Conservation (phyloP, 2,113 vertebrate species). For the Archocentrus centrarchus region DNA sequence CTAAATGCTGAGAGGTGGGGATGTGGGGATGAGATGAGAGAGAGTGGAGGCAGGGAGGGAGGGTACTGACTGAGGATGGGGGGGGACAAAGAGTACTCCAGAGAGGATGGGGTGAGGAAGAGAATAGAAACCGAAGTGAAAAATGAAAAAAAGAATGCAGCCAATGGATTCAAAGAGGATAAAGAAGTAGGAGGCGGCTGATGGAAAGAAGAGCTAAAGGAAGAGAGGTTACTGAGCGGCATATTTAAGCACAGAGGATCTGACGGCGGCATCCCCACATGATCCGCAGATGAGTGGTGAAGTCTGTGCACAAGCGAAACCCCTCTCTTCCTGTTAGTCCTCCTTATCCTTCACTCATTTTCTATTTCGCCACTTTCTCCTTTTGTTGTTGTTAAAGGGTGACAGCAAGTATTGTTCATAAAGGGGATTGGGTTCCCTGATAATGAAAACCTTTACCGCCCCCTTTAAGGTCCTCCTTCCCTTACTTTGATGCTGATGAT, state of each 20-base stretch:
- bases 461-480: background rate
- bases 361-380: background rate
- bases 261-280: constrained; percentile 25
- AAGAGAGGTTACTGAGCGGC: constrained; percentile 11
- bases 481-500: constrained; percentile 2
- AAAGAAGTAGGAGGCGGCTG: background rate
- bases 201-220: background rate
- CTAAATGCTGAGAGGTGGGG: constrained; percentile 77
- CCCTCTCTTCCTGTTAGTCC: background rate
- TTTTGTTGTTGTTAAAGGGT: constrained; percentile 21
- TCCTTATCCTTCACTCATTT: background rate
- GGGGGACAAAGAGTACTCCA: constrained; percentile 50
- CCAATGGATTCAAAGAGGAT: constrained; percentile 1
- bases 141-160: constrained; percentile 26
- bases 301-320: background rate
- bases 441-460: constrained; percentile 29
- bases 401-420: constrained; percentile 11
- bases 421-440: constrained; percentile 20
- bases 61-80: constrained; percentile 20
- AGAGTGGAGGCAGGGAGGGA: constrained; percentile 23
- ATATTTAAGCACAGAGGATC: constrained; percentile 10
- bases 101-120: constrained; percentile 17
- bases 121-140: constrained; percentile 31
- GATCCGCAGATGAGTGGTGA: constrained; percentile 37
- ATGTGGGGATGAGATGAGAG: constrained; percentile 25